Base-by-base conservation (phyloP, 2,888 invertebrate species). In the Orthonychiurus folsomi region DNA sequence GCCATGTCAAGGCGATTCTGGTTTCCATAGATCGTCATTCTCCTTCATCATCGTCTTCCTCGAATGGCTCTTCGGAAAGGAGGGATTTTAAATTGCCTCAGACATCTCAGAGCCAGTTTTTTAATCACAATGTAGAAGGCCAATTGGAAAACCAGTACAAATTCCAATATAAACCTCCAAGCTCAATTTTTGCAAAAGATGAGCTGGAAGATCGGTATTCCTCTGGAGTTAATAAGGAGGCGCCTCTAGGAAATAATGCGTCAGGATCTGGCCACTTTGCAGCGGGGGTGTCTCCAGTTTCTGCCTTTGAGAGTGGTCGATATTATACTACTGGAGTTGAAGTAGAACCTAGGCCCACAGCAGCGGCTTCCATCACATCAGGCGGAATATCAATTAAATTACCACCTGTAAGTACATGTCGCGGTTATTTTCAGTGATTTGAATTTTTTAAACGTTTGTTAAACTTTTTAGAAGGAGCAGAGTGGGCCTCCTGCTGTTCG, bases 381-480 rank as follows among this genome's bases (percentile, higher is more conserved):
- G 50, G 50, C 1, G 61, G 61, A 27, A 61, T 61, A 15, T 61
- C 61, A 1, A 61, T 61, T 12, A 61, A 61, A 56, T n/a, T 61
- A 21, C 47, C 55, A 9, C 25, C 56, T 24, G 61, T 56, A 60
- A 60, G 54, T 50, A 1, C 5, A 23, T 15, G 18, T 24, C 1
- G 3, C 1, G 18, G 15, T 37, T 9, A 15, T 37, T 37, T 37
- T 9, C 37, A 37, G 15, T n/a, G n/a, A n/a, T n/a, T n/a, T n/a
- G n/a, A n/a, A n/a, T n/a, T n/a, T n/a, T n/a, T n/a, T n/a, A n/a
- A n/a, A n/a, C n/a, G n/a, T n/a, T n/a, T n/a, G n/a, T n/a, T 37
- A 37, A 9, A 37, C 5, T 37, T 37, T 37, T 37, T 37, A 37
- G 37, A 37, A 37, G 15, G 37, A 37, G 37, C 37, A 5, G n/a